phyloP scores from a whole-genome alignment of 1,140 invertebrate genomes.

The Hesperophylax magnus region DNA sequence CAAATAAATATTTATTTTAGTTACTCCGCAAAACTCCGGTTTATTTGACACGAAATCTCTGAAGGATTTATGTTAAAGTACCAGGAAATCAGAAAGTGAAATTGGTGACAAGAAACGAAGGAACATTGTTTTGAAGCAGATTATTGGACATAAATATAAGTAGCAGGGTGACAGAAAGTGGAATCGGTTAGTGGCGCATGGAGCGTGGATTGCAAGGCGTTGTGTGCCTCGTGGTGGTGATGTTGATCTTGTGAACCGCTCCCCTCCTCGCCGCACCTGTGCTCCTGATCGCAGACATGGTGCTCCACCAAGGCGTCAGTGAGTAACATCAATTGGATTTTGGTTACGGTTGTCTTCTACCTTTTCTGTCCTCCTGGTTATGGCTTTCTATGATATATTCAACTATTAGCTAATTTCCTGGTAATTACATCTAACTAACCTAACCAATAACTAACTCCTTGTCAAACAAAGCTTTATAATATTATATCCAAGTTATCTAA shows the following conservation, averaged over 20 bases:
- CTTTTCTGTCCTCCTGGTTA: background rate
- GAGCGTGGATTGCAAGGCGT: background rate
- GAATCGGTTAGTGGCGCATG: conserved; percentile 12
- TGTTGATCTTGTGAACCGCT: conserved; percentile 52
- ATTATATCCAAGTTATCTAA: no score
- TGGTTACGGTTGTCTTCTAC: background rate
- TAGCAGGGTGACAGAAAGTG: background rate
- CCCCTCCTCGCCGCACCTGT: conserved; percentile 49
- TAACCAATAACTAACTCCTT: no score
- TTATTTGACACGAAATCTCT: background rate
- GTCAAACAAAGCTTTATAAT: no score
- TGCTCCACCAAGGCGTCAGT: conserved; percentile 52
- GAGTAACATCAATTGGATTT: conserved; percentile 41
- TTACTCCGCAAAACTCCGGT: no score
- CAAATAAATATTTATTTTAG: no score
- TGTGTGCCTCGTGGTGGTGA: conserved; percentile 24
- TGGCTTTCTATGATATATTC: background rate
- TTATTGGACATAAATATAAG: background rate
- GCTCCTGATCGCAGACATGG: conserved; percentile 51
- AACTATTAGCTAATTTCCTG: no score
- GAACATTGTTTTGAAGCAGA: background rate
- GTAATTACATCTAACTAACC: no score
- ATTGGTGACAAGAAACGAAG: background rate
- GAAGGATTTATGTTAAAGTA: background rate
- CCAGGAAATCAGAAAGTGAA: background rate